Base-by-base conservation (phyloP, 2,113 vertebrate species). In the Mirounga angustirostris region DNA sequence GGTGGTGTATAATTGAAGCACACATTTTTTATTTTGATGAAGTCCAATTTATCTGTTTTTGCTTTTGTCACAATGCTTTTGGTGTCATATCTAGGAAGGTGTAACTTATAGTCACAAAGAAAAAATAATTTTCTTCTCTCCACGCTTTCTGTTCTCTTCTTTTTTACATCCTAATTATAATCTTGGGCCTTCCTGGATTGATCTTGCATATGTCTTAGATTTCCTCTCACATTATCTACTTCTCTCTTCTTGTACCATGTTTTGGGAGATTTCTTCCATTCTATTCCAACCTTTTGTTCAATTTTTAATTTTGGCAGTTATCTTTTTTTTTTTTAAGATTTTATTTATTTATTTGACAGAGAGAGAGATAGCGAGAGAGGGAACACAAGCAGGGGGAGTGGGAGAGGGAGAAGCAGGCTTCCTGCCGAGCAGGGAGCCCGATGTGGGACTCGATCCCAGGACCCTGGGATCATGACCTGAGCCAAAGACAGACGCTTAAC, bases 101-200 rank as follows among this genome's bases (percentile, higher is more conserved):
- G 58, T 61, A 69, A 33, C 22, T 21, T 24, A 69, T 43, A 40
- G 30, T 80, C 24, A 46, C 43, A 58, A 22, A 95, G 16, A 79
- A 50, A 92, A 78, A 92, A 30, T 89, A 61, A 43, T 74, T 94
- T 96, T 95, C 50, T 95, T 33, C 16, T 83, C n/a, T 92, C 18
- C 1, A 2, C 50, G n/a, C 13, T 89, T 73, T 73, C 30, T 89
- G 43, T 13, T 83, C 9, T 84, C 82, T 80, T 40, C 85, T 92
- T 91, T 69, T 28, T 69, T 96, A 36, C 5, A 52, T 59, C 16
- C 28, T 58, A 26, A 46, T 59, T 59, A 1, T 78, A 52, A 63
- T 89, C 33, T 69, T 56, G 8, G 43, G 54, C n/a, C 86, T 59
- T 89, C 24, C 43, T n/a, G 46, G 15, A 16, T 46, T 84, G n/a